A percentile compares a stretch with the other conserved stretches of the same genome.
Evolutionary conservation across 2,113 vertebrate species (phyloP).

Genomic region (Archilochus colubris): DNA sequence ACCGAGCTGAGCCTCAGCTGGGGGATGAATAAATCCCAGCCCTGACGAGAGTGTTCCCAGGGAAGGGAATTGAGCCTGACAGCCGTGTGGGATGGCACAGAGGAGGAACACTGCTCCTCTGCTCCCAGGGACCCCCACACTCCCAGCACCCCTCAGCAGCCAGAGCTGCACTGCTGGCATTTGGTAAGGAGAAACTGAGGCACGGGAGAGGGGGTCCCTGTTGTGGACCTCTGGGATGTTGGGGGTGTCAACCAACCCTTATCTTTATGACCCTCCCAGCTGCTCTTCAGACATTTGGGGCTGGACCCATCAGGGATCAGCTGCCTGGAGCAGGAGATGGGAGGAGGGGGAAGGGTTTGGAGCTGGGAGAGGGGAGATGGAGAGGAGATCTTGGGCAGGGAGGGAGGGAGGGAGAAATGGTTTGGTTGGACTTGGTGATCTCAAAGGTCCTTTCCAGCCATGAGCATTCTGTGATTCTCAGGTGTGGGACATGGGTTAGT

Average conservation of each 20-base stretch:
- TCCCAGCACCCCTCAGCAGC: rapidly evolving
- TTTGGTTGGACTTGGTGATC: too few species aligned
- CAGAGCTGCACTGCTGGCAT: rapidly evolving
- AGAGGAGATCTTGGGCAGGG: too few species aligned
- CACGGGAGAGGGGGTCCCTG: background rate
- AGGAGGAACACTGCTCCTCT: background rate
- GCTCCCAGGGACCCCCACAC: background rate
- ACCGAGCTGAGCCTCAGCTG: background rate
- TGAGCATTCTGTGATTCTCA: too few species aligned
- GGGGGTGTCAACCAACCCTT: rapidly evolving
- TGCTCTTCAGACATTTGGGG: background rate
- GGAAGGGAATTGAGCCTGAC: background rate
- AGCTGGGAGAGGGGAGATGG: too few species aligned
- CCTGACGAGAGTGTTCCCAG: background rate
- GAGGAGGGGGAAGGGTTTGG: too few species aligned
- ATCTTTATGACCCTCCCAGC: too few species aligned
- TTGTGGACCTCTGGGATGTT: background rate
- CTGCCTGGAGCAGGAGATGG: too few species aligned
- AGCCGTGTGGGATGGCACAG: background rate
- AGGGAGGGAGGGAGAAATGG: too few species aligned
- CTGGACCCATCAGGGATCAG: background rate
- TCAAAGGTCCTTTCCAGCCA: too few species aligned
- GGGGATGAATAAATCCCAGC: background rate
- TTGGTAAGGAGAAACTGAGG: background rate
- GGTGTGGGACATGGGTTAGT: too few species aligned